A percentile compares a stretch with the other conserved stretches of the same genome.
These are phyloP conservation scores for Ammodytes dubius DNA, from an alignment of 2,113 vertebrate species.

Conservation along the genomic window DNA sequence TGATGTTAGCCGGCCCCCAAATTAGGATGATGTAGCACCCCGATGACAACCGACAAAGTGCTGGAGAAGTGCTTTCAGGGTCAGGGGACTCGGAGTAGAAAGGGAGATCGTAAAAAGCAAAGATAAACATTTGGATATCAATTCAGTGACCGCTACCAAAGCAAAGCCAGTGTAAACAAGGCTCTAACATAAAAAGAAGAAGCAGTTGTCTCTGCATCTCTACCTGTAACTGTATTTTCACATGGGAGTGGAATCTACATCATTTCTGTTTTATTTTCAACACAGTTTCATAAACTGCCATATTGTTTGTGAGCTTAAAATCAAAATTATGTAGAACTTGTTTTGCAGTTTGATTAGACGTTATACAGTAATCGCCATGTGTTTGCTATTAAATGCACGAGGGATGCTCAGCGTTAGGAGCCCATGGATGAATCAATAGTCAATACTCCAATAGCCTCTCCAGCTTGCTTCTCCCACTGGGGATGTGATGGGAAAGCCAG, in stretches of 20 bases:
- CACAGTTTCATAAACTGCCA: background rate
- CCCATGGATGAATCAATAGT: conserved; percentile 48
- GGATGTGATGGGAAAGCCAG: conserved; percentile 68
- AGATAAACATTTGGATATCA: conserved; percentile 5
- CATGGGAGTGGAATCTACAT: background rate
- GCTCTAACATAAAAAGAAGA: background rate
- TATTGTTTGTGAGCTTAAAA: conserved; percentile 17
- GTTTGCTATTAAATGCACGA: conserved; percentile 17
- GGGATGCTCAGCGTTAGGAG: conserved; percentile 11
- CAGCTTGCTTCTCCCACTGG: conserved; percentile 25
- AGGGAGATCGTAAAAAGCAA: background rate
- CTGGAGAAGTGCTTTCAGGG: conserved; percentile 7
- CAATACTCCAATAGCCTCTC: conserved; percentile 16
- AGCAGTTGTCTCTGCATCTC: background rate
- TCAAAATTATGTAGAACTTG: background rate
- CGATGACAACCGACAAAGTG: conserved; percentile 39
- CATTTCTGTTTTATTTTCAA: background rate
- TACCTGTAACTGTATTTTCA: background rate
- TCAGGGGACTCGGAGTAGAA: background rate
- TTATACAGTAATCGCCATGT: conserved; percentile 8
- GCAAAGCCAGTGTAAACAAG: conserved; percentile 8
- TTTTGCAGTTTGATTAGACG: background rate
- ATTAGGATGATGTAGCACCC: conserved; percentile 42
- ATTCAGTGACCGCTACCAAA: conserved; percentile 16
- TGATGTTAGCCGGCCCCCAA: conserved; percentile 49